Conservation (phyloP, 2,888 invertebrate genomes). For the Philereme transversata region DNA sequence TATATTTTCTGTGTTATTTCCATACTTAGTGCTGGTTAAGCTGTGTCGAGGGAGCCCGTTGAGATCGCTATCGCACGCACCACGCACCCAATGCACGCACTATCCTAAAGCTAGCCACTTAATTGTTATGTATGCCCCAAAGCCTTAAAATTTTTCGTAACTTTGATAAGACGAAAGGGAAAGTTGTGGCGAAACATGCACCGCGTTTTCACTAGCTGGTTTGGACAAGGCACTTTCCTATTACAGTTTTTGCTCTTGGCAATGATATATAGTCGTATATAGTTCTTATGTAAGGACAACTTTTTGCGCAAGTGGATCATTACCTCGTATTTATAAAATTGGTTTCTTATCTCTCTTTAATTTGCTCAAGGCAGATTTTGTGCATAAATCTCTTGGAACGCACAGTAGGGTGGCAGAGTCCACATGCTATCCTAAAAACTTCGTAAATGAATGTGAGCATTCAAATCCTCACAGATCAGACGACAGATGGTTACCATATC, state of each 20-base stretch:
- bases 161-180: slow-evolving; percentile 41
- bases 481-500: slow-evolving; percentile 63
- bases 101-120: slow-evolving; percentile 80
- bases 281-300: not conserved
- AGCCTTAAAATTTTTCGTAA: slow-evolving; percentile 53
- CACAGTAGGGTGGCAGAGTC: slow-evolving; percentile 2
- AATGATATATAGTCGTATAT: not conserved
- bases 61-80: slow-evolving; percentile 81
- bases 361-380: not conserved
- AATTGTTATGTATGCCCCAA: slow-evolving; percentile 75
- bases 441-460: slow-evolving; percentile 11
- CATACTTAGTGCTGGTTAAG: slow-evolving; percentile 19
- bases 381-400: not conserved
- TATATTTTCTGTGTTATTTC: slow-evolving; percentile 3
- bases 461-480: slow-evolving; percentile 44
- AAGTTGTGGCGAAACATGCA: slow-evolving; percentile 41
- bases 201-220: slow-evolving; percentile 38
- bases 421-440: slow-evolving; percentile 8
- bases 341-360: not conserved
- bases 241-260: slow-evolving; percentile 17
- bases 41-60: slow-evolving; percentile 53
- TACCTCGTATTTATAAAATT: not conserved
- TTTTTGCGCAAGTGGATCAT: not conserved
- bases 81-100: slow-evolving; percentile 79
- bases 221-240: slow-evolving; percentile 34